Conservation (phyloP, 1,140 invertebrate species). For the Apis dorsata region DNA sequence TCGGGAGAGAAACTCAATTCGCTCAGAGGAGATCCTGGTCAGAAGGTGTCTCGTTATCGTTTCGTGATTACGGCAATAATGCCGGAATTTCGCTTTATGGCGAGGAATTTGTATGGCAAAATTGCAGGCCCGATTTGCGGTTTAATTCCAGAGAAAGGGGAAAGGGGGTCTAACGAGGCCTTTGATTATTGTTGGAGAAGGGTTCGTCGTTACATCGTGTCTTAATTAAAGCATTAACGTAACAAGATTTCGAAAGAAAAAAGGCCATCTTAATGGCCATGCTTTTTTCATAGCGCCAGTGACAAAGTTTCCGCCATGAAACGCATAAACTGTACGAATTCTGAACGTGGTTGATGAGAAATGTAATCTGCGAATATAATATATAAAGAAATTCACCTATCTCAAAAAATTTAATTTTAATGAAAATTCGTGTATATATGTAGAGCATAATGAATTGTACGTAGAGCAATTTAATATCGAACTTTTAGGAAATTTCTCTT, state of each 20-base stretch:
- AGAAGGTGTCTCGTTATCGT: slow-evolving; percentile 34
- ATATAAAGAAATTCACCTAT: no score
- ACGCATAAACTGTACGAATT: no score
- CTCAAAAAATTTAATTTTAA: no score
- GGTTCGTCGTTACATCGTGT: slow-evolving; percentile 15
- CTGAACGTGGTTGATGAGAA: no score
- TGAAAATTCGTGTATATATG: no score
- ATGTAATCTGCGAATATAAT: no score
- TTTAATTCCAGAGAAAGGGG: slow-evolving; percentile 33
- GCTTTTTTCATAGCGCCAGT: not conserved
- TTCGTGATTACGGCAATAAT: slow-evolving; percentile 37
- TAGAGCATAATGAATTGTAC: no score
- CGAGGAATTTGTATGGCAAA: slow-evolving; percentile 27
- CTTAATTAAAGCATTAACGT: slow-evolving; percentile 42
- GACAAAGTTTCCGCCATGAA: not conserved
- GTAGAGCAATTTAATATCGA: no score
- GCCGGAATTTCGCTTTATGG: slow-evolving; percentile 24
- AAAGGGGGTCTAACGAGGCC: slow-evolving; percentile 26
- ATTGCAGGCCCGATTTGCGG: slow-evolving; percentile 45
- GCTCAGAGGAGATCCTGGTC: not conserved
- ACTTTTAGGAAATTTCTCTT: no score
- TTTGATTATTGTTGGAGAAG: slow-evolving; percentile 42
- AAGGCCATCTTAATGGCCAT: not conserved
- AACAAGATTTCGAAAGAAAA: slow-evolving; percentile 43
- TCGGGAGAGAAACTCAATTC: not conserved